These are phyloP conservation scores for Crossaster papposus DNA, from an alignment of 53 echinoderm and acorn worm species.

Conservation along the genomic window DNA sequence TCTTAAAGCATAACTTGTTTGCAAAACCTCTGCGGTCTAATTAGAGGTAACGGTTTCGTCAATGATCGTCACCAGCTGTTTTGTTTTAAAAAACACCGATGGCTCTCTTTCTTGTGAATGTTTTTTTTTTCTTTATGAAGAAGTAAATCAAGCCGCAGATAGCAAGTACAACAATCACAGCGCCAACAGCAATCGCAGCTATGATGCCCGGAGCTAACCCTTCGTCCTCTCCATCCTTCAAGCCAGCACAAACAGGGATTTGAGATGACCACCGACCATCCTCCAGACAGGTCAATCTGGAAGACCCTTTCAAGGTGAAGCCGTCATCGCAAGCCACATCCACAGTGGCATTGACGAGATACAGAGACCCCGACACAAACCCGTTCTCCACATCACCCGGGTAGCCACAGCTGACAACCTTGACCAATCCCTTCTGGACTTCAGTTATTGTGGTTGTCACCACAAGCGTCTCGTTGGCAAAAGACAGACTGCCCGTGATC, in stretches of 20 bases:
- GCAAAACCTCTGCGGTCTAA: too few relatives aligned
- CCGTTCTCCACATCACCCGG: conserved; percentile 62
- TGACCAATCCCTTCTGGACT: conserved; percentile 53
- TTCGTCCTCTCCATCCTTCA: not conserved
- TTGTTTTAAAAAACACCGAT: too few relatives aligned
- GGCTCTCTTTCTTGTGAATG: too few relatives aligned
- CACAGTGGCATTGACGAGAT: conserved; percentile 38
- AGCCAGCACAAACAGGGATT: conserved; percentile 3
- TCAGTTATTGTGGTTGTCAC: conserved; percentile 10
- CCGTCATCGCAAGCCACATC: conserved; percentile 17
- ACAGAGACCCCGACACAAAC: conserved; percentile 35
- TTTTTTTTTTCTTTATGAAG: conserved; percentile 1
- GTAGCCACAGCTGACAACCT: conserved; percentile 67
- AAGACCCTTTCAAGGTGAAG: conserved; percentile 27
- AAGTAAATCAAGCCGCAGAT: not conserved
- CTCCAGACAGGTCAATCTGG: conserved; percentile 37
- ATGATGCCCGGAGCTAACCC: not conserved
- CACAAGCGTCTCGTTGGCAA: conserved; percentile 51
- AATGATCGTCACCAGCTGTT: too few relatives aligned
- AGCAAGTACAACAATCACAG: not conserved
- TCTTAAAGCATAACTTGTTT: too few relatives aligned
- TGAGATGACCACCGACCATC: conserved; percentile 44
- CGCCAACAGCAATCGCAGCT: not conserved
- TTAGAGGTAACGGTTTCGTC: too few relatives aligned
- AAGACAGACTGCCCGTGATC: conserved; percentile 46